Evolutionary conservation across 2,888 invertebrate genomes (phyloP).

Genomic region (Bimastos eiseni): DNA sequence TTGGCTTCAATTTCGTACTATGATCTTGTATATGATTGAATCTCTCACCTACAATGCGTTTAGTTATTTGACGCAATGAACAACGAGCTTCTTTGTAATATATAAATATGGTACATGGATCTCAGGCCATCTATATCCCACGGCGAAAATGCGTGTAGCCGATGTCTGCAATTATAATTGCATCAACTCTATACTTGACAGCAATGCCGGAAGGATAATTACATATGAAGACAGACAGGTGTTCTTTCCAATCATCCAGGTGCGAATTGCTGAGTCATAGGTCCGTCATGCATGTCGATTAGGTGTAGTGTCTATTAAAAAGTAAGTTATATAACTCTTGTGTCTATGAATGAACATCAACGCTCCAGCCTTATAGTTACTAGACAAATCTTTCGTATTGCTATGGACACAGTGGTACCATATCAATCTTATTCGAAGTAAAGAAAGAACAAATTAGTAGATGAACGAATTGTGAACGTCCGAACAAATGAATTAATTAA

Average conservation of each 20-base stretch:
- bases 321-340: background rate
- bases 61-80: background rate
- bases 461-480: too few relatives aligned
- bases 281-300: constrained; percentile 42
- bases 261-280: constrained; percentile 42
- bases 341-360: background rate
- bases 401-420: background rate
- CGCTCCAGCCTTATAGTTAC: background rate
- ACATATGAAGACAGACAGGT: background rate
- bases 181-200: background rate
- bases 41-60: background rate
- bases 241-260: background rate
- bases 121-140: background rate
- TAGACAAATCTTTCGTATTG: background rate
- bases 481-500: too few relatives aligned
- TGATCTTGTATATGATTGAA: background rate
- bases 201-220: background rate
- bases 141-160: background rate
- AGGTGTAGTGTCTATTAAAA: background rate
- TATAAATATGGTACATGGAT: background rate
- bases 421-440: background rate
- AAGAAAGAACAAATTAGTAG: background rate
- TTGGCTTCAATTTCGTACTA: background rate
- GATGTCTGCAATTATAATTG: background rate
- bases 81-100: background rate